Percentiles rank a stretch among this genome's conserved stretches.
Conservation (phyloP, 1,140 invertebrate genomes). For the Aphaenogaster rudis region DNA sequence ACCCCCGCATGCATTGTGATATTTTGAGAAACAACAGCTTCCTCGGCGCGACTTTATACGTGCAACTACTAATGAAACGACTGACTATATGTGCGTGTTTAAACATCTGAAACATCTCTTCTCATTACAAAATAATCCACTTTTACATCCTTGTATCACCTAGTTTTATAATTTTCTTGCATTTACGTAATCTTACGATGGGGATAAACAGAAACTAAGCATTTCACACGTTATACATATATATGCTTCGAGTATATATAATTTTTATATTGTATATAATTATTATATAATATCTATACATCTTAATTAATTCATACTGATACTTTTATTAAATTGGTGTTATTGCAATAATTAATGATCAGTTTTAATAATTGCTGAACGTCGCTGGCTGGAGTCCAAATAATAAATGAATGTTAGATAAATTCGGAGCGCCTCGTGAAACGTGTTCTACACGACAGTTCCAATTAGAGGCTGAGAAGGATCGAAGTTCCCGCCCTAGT, state of each 20-base stretch:
- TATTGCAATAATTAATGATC: neutral
- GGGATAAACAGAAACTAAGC: neutral
- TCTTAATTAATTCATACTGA: neutral
- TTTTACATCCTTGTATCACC: neutral
- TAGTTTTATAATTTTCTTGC: neutral
- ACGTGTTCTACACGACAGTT: constrained; percentile 1
- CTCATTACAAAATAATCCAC: neutral
- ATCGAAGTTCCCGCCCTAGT: constrained; percentile 27
- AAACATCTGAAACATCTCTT: constrained; percentile 8
- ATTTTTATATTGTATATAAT: neutral
- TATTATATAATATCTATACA: neutral
- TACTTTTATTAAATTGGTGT: too few relatives aligned
- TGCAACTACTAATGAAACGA: constrained; percentile 21
- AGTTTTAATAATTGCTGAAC: neutral
- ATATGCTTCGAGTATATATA: neutral
- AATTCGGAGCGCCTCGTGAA: neutral
- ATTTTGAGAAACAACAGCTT: constrained; percentile 67
- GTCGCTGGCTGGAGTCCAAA: neutral
- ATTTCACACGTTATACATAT: neutral
- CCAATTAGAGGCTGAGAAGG: constrained; percentile 27
- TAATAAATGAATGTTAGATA: neutral
- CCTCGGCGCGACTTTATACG: neutral
- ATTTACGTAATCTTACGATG: neutral
- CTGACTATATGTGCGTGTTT: constrained; percentile 5
- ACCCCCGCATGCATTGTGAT: constrained; percentile 48